Base-by-base conservation (phyloP, 1,140 invertebrate genomes). In the Drosophila mayri region DNA sequence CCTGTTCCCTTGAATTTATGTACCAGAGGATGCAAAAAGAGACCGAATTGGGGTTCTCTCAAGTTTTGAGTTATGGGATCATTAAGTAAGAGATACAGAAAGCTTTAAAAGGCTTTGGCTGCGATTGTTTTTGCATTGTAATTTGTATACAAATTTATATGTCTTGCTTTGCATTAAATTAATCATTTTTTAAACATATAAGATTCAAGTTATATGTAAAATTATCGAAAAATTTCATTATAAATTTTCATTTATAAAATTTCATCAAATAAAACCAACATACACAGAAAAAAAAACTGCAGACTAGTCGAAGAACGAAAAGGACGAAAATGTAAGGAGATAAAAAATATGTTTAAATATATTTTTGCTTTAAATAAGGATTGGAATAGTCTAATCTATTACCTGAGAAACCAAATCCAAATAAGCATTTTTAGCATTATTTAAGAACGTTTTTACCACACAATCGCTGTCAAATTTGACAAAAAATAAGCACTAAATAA, bases 41-140 rank as follows among this genome's bases (percentile, higher is more conserved):
- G 63, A 70, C 50, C 32, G 32, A 37, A 54, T 16, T 32, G 30
- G 37, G 30, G 54, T 30, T 37, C 22, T 8, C 32, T 49, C 37
- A 28, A 32, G 43, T 50, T 72, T 72, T 72, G 54, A 72, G 54
- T 72, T 72, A 72, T 72, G 46, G 55, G 22, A 60, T 41, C 67
- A 72, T 72, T 72, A 41, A 46, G 28, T 50, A 18, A 25, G 4
- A 9, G 35, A 57, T 11, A 25, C 16, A 43, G 16, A 64, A 25
- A 43, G 16, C 38, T 35, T 35, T 16, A 25, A 41, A 10, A 16
- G 12, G 3, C 6, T 18, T 14, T 12, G n/a, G n/a, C 14, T 16
- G 12, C 1, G 18, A 64, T 16, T 18, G 6, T 14, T 30, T 20
- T 55, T 10, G 14, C 22, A 16, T 22, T 22, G 3, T 14, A 32